phyloP scores from a whole-genome alignment of 2,888 invertebrate species.

The Caenorhabditis macrosperma region DNA sequence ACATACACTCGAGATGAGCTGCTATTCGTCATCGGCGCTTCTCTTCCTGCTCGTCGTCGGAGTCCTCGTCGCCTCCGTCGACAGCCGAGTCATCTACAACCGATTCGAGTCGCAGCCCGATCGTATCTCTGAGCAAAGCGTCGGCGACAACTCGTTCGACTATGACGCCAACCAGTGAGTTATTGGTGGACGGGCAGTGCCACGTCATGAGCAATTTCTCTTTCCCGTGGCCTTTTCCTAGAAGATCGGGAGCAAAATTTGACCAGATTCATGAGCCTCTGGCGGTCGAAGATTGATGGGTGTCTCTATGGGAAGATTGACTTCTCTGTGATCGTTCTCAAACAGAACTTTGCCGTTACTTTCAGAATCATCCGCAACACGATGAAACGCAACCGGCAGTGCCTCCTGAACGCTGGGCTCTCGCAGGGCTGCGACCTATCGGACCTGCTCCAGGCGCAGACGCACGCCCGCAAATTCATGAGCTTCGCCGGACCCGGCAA shows the following conservation, averaged over 20 bases:
- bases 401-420: slow-evolving; percentile 76
- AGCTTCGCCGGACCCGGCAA: slow-evolving; percentile 77
- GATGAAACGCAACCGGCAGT: slow-evolving; percentile 70
- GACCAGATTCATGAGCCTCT: not conserved
- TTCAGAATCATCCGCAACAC: slow-evolving; percentile 52
- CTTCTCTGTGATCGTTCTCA: no score
- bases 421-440: slow-evolving; percentile 76
- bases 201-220: not conserved
- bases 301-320: not conserved
- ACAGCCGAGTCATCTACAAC: slow-evolving; percentile 41
- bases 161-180: slow-evolving; percentile 52
- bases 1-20: slow-evolving; percentile 33
- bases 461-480: slow-evolving; percentile 73
- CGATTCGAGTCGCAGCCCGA: slow-evolving; percentile 27
- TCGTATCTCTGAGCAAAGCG: slow-evolving; percentile 27
- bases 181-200: not conserved
- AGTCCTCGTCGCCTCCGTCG: slow-evolving; percentile 16
- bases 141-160: slow-evolving; percentile 33
- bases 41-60: slow-evolving; percentile 18
- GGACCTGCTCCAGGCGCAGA: slow-evolving; percentile 71
- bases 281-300: not conserved
- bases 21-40: slow-evolving; percentile 20
- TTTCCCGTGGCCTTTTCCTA: no score
- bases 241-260: not conserved
- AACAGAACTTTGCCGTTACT: not conserved